Base-by-base conservation (phyloP, 2,888 invertebrate genomes). In the Melanostoma mellinum region DNA sequence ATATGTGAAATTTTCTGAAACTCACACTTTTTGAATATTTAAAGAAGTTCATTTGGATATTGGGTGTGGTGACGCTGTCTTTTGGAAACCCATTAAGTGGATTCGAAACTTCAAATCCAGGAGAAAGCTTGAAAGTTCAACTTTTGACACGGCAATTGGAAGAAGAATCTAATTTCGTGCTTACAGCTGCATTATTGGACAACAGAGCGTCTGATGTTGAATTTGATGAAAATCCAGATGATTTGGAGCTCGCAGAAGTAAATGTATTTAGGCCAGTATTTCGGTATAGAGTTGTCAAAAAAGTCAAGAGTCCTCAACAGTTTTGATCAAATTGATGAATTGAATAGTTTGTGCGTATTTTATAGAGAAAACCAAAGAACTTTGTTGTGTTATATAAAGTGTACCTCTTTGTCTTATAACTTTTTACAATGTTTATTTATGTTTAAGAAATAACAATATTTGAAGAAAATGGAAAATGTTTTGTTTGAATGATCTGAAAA, bases 251-350 rank as follows among this genome's bases (percentile, higher is more conserved):
- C 35, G 90, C 91, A 0, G 90, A 90, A 82, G 87, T 90, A 0
- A 90, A 90, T 84, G 87, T 90, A 0, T 90, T 90, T 82, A 87
- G 90, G 3, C 90, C 90, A 9, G 85, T 91, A 0, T 90, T 91
- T 74, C 89, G 90, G 3, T 90, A 91, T 86, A 88, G 90, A 3
- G 86, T 88, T 75, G 86, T 89, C 20, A 88, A 88, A 60, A 86
- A 86, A 32, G 55, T 76, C 30, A 75, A 56, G 42, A 32, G 55
- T 0, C 77, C 73, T 6, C 68, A 40, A 2, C 69, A 73, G 20
- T 77, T 73, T 68, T 63, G 77, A 44, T 42, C 6, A 63, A 20
- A 2, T 3, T 10, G 3, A 10, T 4, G 3, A 2, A 2, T 32
- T 20, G 30, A 42, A 2, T 44, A 46, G 32, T 35, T 8, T 53